Conservation (phyloP, 2,797 vertebrate genomes). For the Streptopelia turtur region DNA sequence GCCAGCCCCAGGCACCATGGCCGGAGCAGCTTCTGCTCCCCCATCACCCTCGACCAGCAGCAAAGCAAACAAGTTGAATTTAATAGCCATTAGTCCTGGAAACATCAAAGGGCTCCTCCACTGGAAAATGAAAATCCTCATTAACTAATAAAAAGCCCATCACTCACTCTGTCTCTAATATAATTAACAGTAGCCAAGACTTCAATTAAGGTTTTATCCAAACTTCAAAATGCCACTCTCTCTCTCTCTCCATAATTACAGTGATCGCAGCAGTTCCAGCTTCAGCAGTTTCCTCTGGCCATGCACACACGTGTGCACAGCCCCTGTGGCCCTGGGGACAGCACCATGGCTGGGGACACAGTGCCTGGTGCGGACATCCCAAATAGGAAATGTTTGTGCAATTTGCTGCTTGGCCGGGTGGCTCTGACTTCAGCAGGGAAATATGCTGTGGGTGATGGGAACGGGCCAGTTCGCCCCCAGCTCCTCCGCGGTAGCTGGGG, state of each 20-base stretch:
- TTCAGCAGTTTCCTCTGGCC: not conserved
- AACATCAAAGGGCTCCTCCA: slow-evolving; percentile 63
- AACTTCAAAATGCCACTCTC: slow-evolving; percentile 50
- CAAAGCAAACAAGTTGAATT: slow-evolving; percentile 41
- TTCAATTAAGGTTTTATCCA: slow-evolving; percentile 70
- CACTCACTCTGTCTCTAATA: slow-evolving; percentile 65
- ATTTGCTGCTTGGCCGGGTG: not conserved
- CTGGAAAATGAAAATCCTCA: slow-evolving; percentile 71
- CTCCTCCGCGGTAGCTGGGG: fast-evolving
- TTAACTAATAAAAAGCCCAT: slow-evolving; percentile 77
- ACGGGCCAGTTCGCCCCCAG: not conserved
- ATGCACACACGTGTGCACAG: fast-evolving
- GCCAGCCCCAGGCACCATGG: fast-evolving
- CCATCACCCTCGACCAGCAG: not conserved
- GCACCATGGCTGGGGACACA: not conserved
- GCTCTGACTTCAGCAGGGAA: slow-evolving; percentile 51
- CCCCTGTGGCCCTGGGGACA: not conserved
- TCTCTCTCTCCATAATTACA: not conserved
- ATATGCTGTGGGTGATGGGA: slow-evolving; percentile 24
- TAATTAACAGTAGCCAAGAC: slow-evolving; percentile 73
- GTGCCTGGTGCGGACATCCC: not conserved
- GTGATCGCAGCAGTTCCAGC: not conserved
- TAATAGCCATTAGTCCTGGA: slow-evolving; percentile 58
- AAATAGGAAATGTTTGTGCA: slow-evolving; percentile 38
- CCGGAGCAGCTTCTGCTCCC: not conserved